Evolutionary conservation across 2,113 vertebrate species (phyloP).

Genomic region (Hymenochirus boettgeri): DNA sequence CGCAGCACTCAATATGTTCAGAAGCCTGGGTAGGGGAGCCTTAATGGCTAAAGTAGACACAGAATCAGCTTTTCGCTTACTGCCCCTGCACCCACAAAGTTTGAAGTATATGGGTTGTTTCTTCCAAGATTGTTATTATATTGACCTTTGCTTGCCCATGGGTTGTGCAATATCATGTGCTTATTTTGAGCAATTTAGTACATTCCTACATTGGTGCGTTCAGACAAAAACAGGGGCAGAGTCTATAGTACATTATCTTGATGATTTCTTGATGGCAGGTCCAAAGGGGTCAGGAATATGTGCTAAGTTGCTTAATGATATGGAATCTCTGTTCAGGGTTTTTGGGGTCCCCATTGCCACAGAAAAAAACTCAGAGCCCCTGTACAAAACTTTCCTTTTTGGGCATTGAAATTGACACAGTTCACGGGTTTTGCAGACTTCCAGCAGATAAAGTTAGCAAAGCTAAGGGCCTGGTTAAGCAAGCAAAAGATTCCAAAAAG

Average conservation of each 20-base stretch:
- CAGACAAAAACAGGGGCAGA: neutral
- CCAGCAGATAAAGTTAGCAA: too few relatives aligned
- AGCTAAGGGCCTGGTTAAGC: too few relatives aligned
- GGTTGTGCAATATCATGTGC: slow-evolving; percentile 7
- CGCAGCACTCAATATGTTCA: neutral
- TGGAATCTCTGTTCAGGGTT: too few relatives aligned
- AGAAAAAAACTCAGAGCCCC: too few relatives aligned
- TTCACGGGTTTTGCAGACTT: too few relatives aligned
- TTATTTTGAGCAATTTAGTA: neutral
- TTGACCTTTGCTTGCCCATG: neutral
- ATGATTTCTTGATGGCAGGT: neutral
- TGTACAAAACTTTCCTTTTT: too few relatives aligned
- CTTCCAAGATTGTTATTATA: neutral
- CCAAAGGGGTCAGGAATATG: neutral
- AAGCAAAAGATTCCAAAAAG: too few relatives aligned
- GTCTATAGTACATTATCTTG: neutral
- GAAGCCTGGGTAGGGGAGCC: neutral
- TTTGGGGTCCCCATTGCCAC: too few relatives aligned
- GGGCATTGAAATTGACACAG: too few relatives aligned
- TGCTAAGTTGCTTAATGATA: too few relatives aligned
- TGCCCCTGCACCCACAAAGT: neutral
- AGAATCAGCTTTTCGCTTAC: neutral
- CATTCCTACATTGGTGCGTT: neutral
- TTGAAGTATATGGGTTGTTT: neutral
- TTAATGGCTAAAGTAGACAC: neutral